Base-by-base conservation (phyloP, 92 coral and sea anemone genomes). In the Nematostella vectensis region DNA sequence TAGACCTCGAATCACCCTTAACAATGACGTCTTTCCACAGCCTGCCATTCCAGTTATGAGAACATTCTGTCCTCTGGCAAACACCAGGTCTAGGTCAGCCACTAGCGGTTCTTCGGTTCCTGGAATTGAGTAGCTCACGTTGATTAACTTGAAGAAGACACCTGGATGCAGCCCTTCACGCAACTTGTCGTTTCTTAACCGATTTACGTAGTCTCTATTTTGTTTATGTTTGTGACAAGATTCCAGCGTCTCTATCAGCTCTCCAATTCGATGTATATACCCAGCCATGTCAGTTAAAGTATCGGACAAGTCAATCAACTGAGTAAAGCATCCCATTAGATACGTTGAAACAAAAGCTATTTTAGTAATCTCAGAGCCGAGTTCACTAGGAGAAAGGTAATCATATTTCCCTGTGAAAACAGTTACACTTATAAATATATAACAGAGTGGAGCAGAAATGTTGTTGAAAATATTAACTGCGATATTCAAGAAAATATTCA, bases 221-320 rank as follows among this genome's bases (percentile, higher is more conserved):
- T 33, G 31, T 47, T 49, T 25, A 50, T 54, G 49, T 23, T 54
- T 55, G 31, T 74, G 61, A 51, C 63, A 58, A n/a, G 26, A 38
- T 6, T 58, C 45, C 28, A 81, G 67, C 28, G 48, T 53, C 48
- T 91, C 98, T 6, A 82, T 45, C 2, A 91, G 70, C 39, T 85
- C 88, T 31, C 98, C 95, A 17, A 91, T 85, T 57, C 99, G 79
- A 71, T 93, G 99, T 57, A 88, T 68, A 69, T 78, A 81, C 24
- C 99, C 99, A 18, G 99, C 99, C 82, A 82, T 65, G 37, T 71
- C 72, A 1, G 99, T 77, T 26, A 93, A 68, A 27, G 72, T 62
- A 29, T 68, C 74, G 17, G 99, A 85, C 10, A 85, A 67, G 47
- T 93, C 88, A 60, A 85, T 81, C 44, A 93, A 38, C 42, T 77